Conservation (phyloP, 1,140 invertebrate species). For the Subanguina moxae region DNA sequence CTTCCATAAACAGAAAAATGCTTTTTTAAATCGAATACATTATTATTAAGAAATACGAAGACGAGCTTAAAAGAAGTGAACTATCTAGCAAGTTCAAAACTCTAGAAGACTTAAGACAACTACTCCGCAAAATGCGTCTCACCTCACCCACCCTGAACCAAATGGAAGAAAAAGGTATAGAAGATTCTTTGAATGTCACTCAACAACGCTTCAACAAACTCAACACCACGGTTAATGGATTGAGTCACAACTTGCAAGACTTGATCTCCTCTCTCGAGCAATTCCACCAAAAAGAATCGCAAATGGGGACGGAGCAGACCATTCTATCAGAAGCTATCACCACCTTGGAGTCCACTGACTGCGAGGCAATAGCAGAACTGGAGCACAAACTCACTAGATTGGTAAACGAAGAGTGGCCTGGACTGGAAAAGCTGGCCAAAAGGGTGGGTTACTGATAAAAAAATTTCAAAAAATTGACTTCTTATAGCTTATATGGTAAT, state of each 20-base stretch:
- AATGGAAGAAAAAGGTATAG: background rate
- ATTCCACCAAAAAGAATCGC: background rate
- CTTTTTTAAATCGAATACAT: too few species aligned
- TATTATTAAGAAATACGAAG: slow-evolving; percentile 33
- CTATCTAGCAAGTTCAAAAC: slow-evolving; percentile 20
- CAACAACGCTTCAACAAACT: slow-evolving; percentile 5
- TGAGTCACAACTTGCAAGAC: slow-evolving; percentile 15
- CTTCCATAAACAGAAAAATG: too few species aligned
- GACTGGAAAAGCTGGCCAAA: slow-evolving; percentile 10
- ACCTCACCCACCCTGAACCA: too few species aligned
- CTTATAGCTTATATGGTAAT: too few species aligned
- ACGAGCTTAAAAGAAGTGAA: slow-evolving; percentile 25
- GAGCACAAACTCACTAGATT: slow-evolving; percentile 6
- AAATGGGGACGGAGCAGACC: background rate
- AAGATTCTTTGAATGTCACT: background rate
- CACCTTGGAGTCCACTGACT: background rate
- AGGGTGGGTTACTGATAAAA: too few species aligned
- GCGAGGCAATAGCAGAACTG: background rate
- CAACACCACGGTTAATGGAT: background rate
- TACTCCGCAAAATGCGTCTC: slow-evolving; percentile 11
- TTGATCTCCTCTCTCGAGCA: background rate
- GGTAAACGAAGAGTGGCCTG: slow-evolving; percentile 10
- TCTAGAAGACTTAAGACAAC: slow-evolving; percentile 14
- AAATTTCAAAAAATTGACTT: too few species aligned
- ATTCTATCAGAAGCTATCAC: slow-evolving; percentile 7